Base-by-base conservation (phyloP, 1,140 invertebrate genomes). In the Cheumatopsyche charites region DNA sequence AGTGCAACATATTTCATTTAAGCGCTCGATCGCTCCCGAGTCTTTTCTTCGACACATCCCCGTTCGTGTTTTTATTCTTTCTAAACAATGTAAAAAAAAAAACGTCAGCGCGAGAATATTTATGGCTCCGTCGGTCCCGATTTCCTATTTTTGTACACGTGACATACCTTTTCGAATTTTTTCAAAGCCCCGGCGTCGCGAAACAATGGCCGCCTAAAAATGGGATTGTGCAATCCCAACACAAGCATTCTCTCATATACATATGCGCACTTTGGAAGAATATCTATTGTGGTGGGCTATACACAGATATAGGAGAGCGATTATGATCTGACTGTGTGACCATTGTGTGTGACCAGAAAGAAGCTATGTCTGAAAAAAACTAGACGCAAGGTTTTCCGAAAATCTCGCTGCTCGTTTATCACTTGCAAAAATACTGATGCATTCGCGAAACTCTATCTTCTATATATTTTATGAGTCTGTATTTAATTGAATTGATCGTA, bases 81-180 rank as follows among this genome's bases (percentile, higher is more conserved):
- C 17, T 3, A 58, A 58, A 58, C 21, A 23, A 23, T 21, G 13
- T 19, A 4, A 23, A 58, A 58, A 58, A 6, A 23, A 58, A 58
- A 58, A 6, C 21, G 52, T 17, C 11, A 47, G 12, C 43, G 43
- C 3, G 13, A 47, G 43, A 47, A 47, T 58, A 58, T 58, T 58
- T 23, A 58, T 26, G 55, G 55, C 55, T 0, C 21, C 47, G 47
- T 15, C 19, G 17, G 55, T 58, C 55, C 55, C 55, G 25, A 15
- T 52, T 29, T 43, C 45, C 45, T 45, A 55, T 66, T 66, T 45
- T 47, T 58, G 9, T 9, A 58, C 41, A 63, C 19, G 41, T 63
- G 62, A 63, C 62, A 47, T 66, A 66, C 63, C 63, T 66, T 42
- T 58, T 45, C 4, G 19, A 66, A 43, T 66, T 66, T 66, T 63